These are phyloP conservation scores for Heterodera carotae DNA, from an alignment of 1,140 invertebrate genomes.

Conservation along the genomic window DNA sequence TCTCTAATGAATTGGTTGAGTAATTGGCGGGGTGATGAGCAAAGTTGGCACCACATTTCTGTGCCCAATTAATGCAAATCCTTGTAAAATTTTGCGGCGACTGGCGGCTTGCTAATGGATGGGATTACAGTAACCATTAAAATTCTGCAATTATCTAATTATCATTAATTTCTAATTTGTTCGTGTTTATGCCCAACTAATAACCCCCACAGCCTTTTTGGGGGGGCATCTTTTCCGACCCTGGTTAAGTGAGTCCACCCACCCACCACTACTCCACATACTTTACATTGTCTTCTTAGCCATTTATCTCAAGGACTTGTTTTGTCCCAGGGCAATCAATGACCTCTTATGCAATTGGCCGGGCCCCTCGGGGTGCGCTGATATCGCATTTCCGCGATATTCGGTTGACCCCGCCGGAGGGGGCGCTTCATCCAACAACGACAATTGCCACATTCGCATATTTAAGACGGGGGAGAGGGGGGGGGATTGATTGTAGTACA, in stretches of 20 bases:
- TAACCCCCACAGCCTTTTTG: no score
- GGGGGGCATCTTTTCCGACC: no score
- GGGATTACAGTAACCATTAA: no score
- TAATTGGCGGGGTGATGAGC: background rate
- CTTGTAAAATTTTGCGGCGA: background rate
- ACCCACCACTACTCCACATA: background rate
- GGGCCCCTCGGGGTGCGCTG: background rate
- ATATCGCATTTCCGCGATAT: background rate
- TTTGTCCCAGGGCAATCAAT: background rate
- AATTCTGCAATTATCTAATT: no score
- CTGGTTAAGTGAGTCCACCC: no score
- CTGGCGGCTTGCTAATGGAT: background rate
- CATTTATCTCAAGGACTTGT: background rate
- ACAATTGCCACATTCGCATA: background rate
- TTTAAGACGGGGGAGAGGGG: background rate
- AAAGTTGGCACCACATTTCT: background rate
- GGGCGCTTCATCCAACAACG: background rate
- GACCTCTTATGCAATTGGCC: background rate
- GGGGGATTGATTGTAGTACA: background rate
- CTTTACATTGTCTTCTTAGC: background rate
- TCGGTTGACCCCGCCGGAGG: background rate
- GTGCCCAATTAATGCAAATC: background rate
- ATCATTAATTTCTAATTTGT: no score
- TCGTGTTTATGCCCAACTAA: no score
- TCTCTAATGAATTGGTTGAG: slow-evolving; percentile 2